Conservation (phyloP, 2,113 vertebrate genomes). For the Caranx ignobilis region DNA sequence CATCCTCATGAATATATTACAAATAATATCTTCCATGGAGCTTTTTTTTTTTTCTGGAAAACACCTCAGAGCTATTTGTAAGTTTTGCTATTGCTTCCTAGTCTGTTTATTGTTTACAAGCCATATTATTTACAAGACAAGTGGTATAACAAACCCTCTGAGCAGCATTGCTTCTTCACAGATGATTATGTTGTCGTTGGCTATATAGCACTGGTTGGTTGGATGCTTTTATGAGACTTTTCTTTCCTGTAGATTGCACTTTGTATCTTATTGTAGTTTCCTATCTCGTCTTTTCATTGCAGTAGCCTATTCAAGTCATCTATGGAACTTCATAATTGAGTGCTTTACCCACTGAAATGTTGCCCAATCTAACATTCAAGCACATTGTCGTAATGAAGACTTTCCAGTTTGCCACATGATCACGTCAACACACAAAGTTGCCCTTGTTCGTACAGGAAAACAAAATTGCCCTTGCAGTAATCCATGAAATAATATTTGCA, state of each 20-base stretch:
- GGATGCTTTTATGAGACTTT: not conserved
- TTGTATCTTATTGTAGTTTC: not conserved
- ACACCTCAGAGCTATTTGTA: too few relatives aligned
- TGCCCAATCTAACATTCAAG: not conserved
- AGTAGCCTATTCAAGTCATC: not conserved
- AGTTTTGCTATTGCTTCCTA: too few relatives aligned
- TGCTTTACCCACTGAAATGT: too few relatives aligned
- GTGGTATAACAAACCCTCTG: too few relatives aligned
- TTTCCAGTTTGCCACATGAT: not conserved
- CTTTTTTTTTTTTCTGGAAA: not conserved
- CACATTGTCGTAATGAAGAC: not conserved
- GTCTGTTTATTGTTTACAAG: too few relatives aligned
- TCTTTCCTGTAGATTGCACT: not conserved
- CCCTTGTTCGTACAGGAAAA: not conserved
- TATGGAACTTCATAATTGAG: not conserved
- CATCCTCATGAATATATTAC: not conserved
- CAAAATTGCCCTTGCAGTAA: slow-evolving; percentile 29
- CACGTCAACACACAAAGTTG: not conserved
- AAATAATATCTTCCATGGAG: not conserved
- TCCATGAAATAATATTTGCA: slow-evolving; percentile 56
- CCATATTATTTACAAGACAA: too few relatives aligned
- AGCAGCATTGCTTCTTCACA: too few relatives aligned
- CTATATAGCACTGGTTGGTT: too few relatives aligned
- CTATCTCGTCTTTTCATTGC: not conserved
- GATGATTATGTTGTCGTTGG: too few relatives aligned